Base-by-base conservation (phyloP, 2,113 vertebrate species). In the Dasyornis broadbenti region DNA sequence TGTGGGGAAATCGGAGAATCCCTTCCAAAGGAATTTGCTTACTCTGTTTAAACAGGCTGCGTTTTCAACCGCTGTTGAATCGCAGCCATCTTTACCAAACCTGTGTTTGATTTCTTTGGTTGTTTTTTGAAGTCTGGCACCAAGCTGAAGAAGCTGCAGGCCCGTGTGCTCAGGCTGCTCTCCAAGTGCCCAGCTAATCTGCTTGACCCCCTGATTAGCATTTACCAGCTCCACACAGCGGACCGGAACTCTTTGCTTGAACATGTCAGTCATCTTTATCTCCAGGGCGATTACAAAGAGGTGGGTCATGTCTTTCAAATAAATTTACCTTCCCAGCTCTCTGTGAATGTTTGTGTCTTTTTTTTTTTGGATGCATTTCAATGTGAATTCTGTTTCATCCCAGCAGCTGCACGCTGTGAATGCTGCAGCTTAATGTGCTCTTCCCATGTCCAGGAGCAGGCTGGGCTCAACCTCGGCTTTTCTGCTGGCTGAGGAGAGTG, bases 201-300 rank as follows among this genome's bases (percentile, higher is more conserved):
- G 27, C 50, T 92, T 39, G 96, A 96, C 77, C 95, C 94, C 2
- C 94, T 98, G 80, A 81, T 96, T 89, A 95, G 75, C 92, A 86
- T 98, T 91, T 98, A 97, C 90, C 94, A 93, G 90, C 96, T 98
- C 75, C 91, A 95, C 56, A 79, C 95, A 14, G 82, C 91, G 13
- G 97, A 97, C 63, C 88, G 60, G 54, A 83, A 89, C 37, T 81
- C 11, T 65, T 88, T 97, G 68, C 96, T 97, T 86, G 89, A 65
- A 22, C 90, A 90, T 1, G 31, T 97, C 73, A 87, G 30, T 89
- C 87, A 68, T 75, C 92, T 98, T 61, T 84, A 95, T 78, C 76
- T 68, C 85, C 85, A 82, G 73, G 95, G 95, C 37, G 65, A 81
- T 81, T 98, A 98, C 94, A 98, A 97, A 95, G 97, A 97, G 96